Evolutionary conservation across 2,113 vertebrate species (phyloP).

Genomic region (Sminthopsis crassicaudata): DNA sequence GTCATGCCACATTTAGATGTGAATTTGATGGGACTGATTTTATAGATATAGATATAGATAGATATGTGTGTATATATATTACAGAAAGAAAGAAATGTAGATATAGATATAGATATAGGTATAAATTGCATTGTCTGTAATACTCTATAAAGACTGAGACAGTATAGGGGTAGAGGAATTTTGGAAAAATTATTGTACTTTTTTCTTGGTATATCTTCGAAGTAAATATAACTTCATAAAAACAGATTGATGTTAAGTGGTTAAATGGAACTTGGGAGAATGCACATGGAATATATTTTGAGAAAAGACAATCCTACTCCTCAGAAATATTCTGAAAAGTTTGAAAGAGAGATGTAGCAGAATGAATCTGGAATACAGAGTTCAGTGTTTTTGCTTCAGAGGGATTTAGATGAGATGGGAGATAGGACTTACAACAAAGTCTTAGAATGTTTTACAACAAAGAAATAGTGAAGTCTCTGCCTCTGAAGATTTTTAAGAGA

Average conservation of each 20-base stretch:
- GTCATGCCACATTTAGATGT: background rate
- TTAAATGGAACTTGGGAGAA: background rate
- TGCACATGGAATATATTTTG: background rate
- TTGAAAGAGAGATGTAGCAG: background rate
- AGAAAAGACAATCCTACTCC: background rate
- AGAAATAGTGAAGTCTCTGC: constrained; percentile 36
- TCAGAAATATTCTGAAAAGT: background rate
- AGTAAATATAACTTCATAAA: background rate
- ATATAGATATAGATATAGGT: background rate
- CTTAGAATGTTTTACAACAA: background rate
- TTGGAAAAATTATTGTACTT: background rate
- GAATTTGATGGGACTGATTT: background rate
- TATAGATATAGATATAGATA: too few relatives aligned
- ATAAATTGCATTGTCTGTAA: background rate
- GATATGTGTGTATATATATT: too few relatives aligned
- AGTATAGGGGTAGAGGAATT: background rate
- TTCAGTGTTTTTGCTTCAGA: constrained; percentile 15
- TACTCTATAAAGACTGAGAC: background rate
- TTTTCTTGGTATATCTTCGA: background rate
- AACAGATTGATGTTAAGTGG: background rate
- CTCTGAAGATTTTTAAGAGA: constrained; percentile 44
- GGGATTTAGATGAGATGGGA: constrained; percentile 26
- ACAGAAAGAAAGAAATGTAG: too few relatives aligned
- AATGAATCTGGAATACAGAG: background rate
- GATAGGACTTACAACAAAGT: constrained; percentile 12